Base-by-base conservation (phyloP, 2,888 invertebrate species). In the Nomada lathburiana region DNA sequence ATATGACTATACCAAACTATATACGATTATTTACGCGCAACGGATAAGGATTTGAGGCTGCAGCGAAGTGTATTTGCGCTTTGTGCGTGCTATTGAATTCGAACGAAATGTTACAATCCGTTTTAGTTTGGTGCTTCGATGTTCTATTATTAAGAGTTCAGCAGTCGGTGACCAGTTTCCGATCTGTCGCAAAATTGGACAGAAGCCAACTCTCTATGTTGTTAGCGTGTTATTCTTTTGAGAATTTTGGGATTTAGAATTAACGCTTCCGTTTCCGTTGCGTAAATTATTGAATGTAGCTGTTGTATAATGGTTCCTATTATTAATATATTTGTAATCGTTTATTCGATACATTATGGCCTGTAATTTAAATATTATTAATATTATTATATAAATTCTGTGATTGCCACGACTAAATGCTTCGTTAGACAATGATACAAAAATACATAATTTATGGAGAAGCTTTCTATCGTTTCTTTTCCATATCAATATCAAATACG, bases 61-160 rank as follows among this genome's bases (percentile, higher is more conserved):
- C 4, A n/a, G n/a, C n/a, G 3, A 26, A 20, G 16, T 10, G 26
- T 60, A 72, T 42, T 55, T 36, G 36, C 26, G 4, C 74, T 42
- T 36, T 13, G 59, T 73, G 63, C 10, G n/a, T 36, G 13, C 60
- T 23, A 42, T 67, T 2, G 20, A 0, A 52, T 60, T 55, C 16
- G 16, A n/a, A 13, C 13, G 16, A 65, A 53, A 36, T 20, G 52
- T 52, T 59, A 53, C 23, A 29, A 26, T 68, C n/a, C 63, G 60
- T 44, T 65, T 65, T 26, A 36, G 47, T 52, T 52, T 44, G 42
- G 20, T 44, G 62, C 20, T 23, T 59, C 26, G 59, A 67, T 55
- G 59, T 82, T 83, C 83, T 83, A 83, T 83, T 78, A 83, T 83
- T 83, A 83, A 83, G 36, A 70, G 59, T 62, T 53, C 26, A 73